Evolutionary conservation across 2,888 invertebrate species (phyloP).

Genomic region (Ellobium chinense): DNA sequence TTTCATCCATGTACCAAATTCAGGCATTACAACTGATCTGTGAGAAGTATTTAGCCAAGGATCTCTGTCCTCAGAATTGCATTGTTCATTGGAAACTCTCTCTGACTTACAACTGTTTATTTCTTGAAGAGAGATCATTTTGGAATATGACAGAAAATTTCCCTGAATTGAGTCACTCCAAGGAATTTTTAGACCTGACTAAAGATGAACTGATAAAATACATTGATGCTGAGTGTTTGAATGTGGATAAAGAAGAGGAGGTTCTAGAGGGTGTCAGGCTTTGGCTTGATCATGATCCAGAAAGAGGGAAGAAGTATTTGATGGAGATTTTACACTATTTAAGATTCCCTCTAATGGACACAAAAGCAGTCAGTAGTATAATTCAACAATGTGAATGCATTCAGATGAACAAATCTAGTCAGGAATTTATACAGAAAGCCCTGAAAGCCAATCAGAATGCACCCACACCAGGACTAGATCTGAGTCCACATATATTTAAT

Average conservation of each 20-base stretch:
- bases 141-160: slow-evolving; percentile 77
- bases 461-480: background rate
- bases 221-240: slow-evolving; percentile 79
- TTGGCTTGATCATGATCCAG: slow-evolving; percentile 79
- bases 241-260: slow-evolving; percentile 80
- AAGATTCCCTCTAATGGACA: slow-evolving; percentile 74
- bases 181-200: slow-evolving; percentile 78
- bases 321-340: slow-evolving; percentile 79
- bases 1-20: slow-evolving; percentile 92
- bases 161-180: slow-evolving; percentile 63
- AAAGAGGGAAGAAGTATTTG: slow-evolving; percentile 79
- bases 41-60: slow-evolving; percentile 86
- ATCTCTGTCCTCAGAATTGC: slow-evolving; percentile 84
- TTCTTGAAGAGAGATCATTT: slow-evolving; percentile 79
- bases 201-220: slow-evolving; percentile 80
- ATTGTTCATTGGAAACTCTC: slow-evolving; percentile 81
- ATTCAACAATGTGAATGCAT: slow-evolving; percentile 18
- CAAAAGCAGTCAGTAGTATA: slow-evolving; percentile 36
- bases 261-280: slow-evolving; percentile 80
- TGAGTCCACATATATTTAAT: slow-evolving; percentile 28
- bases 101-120: slow-evolving; percentile 80
- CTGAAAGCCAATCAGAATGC: slow-evolving; percentile 39
- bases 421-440: slow-evolving; percentile 34
- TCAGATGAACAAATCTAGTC: background rate
- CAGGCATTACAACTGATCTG: slow-evolving; percentile 89